Percentiles rank a stretch among this genome's conserved stretches.
phyloP scores from a whole-genome alignment of 1,140 invertebrate genomes.

The Trissolcus basalis region DNA sequence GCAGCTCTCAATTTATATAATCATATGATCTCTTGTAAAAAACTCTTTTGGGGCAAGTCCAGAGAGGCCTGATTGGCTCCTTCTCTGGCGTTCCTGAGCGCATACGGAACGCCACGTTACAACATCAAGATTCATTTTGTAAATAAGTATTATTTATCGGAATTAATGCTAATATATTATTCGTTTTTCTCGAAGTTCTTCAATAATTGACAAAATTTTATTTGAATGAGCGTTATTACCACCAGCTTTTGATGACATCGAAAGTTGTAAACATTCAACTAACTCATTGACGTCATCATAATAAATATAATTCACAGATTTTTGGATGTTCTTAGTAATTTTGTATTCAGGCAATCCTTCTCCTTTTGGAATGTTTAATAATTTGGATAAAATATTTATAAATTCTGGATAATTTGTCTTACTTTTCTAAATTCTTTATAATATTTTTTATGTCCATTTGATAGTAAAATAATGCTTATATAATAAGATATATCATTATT shows the following conservation, averaged over 20 bases:
- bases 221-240: slow-evolving; percentile 54
- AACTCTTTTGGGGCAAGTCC: no score
- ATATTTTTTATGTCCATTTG: slow-evolving; percentile 38
- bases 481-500: slow-evolving; percentile 1
- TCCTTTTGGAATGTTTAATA: neutral
- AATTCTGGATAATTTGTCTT: neutral
- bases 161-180: slow-evolving; percentile 19
- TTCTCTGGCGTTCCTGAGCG: no score
- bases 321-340: neutral
- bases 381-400: slow-evolving; percentile 3
- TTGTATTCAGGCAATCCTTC: neutral
- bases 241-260: slow-evolving; percentile 62
- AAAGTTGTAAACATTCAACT: slow-evolving; percentile 61
- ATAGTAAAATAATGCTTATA: slow-evolving; percentile 25
- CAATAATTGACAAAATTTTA: neutral
- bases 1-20: no score
- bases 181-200: neutral
- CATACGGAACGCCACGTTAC: slow-evolving; percentile 2
- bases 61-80: no score
- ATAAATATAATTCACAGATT: slow-evolving; percentile 59
- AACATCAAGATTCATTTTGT: slow-evolving; percentile 9
- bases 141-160: slow-evolving; percentile 6
- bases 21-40: no score
- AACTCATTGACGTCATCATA: slow-evolving; percentile 68
- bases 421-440: slow-evolving; percentile 3